Evolutionary conservation across 2,113 vertebrate genomes (phyloP), one percentile per base, ranked within the genome.

Genomic region (Mastomys coucha): DNA sequence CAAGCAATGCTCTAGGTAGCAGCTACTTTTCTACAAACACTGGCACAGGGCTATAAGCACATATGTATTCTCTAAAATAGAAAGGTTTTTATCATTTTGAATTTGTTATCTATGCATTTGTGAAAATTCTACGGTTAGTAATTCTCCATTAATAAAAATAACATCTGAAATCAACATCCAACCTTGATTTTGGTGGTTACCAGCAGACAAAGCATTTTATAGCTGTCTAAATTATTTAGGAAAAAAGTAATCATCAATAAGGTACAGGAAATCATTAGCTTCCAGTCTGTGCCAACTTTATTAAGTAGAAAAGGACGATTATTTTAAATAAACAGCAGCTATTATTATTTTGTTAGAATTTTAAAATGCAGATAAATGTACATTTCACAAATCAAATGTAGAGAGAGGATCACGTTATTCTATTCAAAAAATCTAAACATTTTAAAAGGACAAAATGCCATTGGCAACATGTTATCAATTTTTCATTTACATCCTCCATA

Each of bases 341-440:
- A 73, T 53, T 67, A 11, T 49, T 77, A 89, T 67, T 90, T 39
- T 88, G 33, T 70, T 84, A 60, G 20, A 84, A 88, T 93, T 88
- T 72, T 13, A 81, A 82, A 73, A 67, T 58, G 49, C 65, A 60
- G 13, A 63, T 85, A 86, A 39, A 60, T 60, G 86, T 4, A 9
- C 2, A 84, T 31, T 22, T 72, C 36, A 49, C 26, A 3, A 42
- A 76, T 14, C 69, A 70, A 70, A 13, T 36, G 26, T 14, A 36
- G 10, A 70, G 14, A 36, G 69, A 36, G 69, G 33, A 33, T 16
- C 13, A 36, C 2, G 7, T 70, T 17, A 70, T 17, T 11, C 12
- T 17, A 72, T n/a, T n/a, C 6, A n/a, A 36, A 72, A 72, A 70
- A 31, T 16, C 67, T 36, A 70, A 12, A 33, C 13, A 70, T 33